A percentile compares a stretch with the other conserved stretches of the same genome.
These are phyloP conservation scores for Lemur catta DNA, from an alignment of 2,797 vertebrate species.

Conservation along the genomic window DNA sequence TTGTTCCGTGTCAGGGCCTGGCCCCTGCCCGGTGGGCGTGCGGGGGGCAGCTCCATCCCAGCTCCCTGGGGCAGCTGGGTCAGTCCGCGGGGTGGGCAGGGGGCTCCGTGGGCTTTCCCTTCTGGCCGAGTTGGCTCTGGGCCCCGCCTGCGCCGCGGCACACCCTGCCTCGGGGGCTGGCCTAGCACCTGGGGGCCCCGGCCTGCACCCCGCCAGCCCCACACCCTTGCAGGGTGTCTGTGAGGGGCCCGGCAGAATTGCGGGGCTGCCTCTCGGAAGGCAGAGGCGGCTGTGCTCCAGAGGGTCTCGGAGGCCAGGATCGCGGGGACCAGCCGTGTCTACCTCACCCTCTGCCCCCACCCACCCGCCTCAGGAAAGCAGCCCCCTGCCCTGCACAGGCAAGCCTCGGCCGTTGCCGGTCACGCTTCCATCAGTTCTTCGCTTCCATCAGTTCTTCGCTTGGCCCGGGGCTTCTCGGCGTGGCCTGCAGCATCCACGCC, in stretches of 20 bases:
- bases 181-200: accelerated
- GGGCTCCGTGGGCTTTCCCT: not conserved
- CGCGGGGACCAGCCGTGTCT: not conserved
- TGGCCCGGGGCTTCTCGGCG: not conserved
- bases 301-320: not conserved
- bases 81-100: not conserved
- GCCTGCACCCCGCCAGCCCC: accelerated
- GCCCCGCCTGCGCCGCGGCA: not conserved
- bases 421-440: not conserved
- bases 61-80: not conserved
- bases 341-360: not conserved
- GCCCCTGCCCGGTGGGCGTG: not conserved
- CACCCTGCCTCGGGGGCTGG: not conserved
- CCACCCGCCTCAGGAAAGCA: not conserved
- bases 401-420: not conserved
- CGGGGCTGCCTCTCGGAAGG: not conserved
- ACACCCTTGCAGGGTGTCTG: not conserved
- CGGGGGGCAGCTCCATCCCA: not conserved
- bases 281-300: not conserved
- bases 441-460: accelerated
- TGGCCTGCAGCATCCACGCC: not conserved
- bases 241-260: not conserved
- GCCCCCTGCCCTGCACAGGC: too few relatives aligned
- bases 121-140: not conserved
- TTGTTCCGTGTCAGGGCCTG: not conserved